Percentiles rank a stretch among this genome's conserved stretches.
These are phyloP conservation scores for Austrolebias charrua DNA, from an alignment of 2,797 vertebrate species.

Conservation along the genomic window DNA sequence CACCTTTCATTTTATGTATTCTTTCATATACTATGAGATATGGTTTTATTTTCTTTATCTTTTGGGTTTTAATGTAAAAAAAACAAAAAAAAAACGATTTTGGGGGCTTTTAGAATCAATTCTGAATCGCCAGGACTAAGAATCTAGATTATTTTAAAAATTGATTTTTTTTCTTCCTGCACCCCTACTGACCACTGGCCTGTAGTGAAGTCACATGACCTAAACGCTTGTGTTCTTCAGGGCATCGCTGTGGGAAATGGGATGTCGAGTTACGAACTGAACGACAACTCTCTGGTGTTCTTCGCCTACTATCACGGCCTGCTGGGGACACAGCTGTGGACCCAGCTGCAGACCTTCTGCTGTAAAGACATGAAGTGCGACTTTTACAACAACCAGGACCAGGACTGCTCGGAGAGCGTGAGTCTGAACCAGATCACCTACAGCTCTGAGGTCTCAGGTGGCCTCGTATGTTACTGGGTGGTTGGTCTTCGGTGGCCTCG, in stretches of 20 bases:
- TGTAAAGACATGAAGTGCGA: slow-evolving; percentile 85
- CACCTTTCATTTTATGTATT: too few species aligned
- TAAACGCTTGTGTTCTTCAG: slow-evolving; percentile 61
- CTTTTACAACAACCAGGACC: slow-evolving; percentile 83
- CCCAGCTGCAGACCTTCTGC: slow-evolving; percentile 84
- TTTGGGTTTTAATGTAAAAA: too few species aligned
- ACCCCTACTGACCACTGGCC: too few species aligned
- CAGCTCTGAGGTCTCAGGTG: background rate
- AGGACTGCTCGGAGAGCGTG: slow-evolving; percentile 82
- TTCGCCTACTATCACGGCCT: slow-evolving; percentile 97
- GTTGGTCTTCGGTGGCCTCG: background rate
- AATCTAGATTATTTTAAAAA: too few species aligned
- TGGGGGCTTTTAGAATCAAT: too few species aligned
- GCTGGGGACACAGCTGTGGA: slow-evolving; percentile 87
- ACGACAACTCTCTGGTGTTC: slow-evolving; percentile 96
- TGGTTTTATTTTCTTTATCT: too few species aligned
- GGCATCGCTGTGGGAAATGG: slow-evolving; percentile 96
- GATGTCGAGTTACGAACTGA: slow-evolving; percentile 91
- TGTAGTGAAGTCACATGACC: background rate
- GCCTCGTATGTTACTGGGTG: background rate
- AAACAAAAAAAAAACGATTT: too few species aligned
- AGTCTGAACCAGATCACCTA: slow-evolving; percentile 43
- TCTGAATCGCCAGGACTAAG: too few species aligned
- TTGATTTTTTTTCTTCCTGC: too few species aligned
- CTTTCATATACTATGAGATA: too few species aligned